phyloP scores from a whole-genome alignment of 1,140 invertebrate genomes.

The Streblospio benedicti region DNA sequence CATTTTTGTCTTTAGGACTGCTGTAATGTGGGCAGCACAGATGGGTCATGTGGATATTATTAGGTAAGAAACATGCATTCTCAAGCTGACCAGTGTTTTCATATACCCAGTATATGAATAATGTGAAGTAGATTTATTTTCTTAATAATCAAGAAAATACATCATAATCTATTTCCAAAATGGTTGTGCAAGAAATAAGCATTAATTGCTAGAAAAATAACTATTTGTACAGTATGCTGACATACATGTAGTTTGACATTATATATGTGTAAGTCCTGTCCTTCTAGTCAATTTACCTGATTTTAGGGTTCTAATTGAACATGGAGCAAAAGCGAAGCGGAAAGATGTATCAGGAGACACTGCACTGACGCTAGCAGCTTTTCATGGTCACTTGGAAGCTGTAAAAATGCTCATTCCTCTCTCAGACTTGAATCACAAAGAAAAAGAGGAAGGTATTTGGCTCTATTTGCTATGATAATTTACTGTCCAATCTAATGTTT shows the following conservation, averaged over 20 bases:
- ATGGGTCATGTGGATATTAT: not conserved
- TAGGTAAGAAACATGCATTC: not conserved
- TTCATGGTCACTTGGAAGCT: conserved; percentile 49
- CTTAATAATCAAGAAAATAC: no score
- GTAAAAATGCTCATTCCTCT: conserved; percentile 25
- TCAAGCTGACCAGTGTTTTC: not conserved
- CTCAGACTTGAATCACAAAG: conserved; percentile 28
- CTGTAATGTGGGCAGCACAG: conserved; percentile 13
- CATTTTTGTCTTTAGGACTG: no score
- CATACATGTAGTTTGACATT: not conserved
- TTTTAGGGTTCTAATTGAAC: not conserved
- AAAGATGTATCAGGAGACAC: conserved; percentile 4
- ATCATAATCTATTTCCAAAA: no score
- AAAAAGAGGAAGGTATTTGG: conserved; percentile 42
- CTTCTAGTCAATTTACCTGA: not conserved
- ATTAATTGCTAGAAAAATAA: no score
- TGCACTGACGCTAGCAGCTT: conserved; percentile 52
- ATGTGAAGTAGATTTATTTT: no score
- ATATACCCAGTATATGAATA: not conserved
- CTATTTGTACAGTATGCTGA: conserved; percentile 5
- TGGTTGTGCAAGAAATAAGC: no score
- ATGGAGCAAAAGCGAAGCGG: not conserved
- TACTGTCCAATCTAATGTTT: not conserved
- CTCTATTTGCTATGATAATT: conserved; percentile 48
- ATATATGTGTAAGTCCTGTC: not conserved